Conservation (phyloP, 2,888 invertebrate genomes). For the Apamea monoglypha region DNA sequence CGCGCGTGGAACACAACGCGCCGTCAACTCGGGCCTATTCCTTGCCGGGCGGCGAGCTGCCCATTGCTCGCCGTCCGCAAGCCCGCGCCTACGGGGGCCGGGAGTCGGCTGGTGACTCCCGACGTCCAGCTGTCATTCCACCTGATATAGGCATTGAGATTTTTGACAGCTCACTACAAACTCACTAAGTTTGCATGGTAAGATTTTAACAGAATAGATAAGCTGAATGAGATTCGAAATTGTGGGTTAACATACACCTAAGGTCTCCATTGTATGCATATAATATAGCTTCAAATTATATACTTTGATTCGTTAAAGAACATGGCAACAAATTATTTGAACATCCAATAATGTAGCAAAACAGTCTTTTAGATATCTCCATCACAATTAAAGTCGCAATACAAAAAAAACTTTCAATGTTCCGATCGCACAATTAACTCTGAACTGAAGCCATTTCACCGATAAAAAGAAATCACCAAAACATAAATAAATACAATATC, state of each 20-base stretch:
- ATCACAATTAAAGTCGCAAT: conserved; percentile 4
- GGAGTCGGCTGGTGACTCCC: too few species aligned
- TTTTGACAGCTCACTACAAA: too few species aligned
- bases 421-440: conserved; percentile 25
- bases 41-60: too few species aligned
- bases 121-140: too few species aligned
- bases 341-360: not conserved
- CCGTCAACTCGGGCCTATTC: too few species aligned
- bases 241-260: not conserved
- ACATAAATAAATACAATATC: conserved; percentile 56
- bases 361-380: not conserved
- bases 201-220: not conserved
- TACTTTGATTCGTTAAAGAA: not conserved
- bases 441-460: conserved; percentile 11
- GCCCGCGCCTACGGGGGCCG: too few species aligned
- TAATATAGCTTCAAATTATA: not conserved
- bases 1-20: too few species aligned
- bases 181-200: too few species aligned
- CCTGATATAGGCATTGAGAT: too few species aligned
- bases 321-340: not conserved
- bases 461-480: conserved; percentile 49
- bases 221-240: not conserved
- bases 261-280: not conserved
- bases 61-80: too few species aligned
- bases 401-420: conserved; percentile 13